phyloP scores from a whole-genome alignment of 1,140 invertebrate genomes.

The Prorops nasuta region DNA sequence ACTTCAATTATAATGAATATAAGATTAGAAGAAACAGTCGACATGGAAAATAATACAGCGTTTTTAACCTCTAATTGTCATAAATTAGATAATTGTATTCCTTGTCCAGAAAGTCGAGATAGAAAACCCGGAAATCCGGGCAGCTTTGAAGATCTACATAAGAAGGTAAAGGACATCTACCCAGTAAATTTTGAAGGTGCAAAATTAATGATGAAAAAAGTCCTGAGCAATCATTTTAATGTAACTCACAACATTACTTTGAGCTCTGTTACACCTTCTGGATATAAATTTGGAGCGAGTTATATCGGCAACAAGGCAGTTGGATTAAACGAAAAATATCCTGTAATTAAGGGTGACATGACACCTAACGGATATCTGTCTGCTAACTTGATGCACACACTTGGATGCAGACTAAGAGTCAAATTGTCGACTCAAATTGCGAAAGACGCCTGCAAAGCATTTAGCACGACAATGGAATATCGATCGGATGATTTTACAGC shows the following conservation, averaged over 20 bases:
- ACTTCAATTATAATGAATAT: no score
- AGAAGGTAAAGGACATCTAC: conserved; percentile 62
- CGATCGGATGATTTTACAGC: conserved; percentile 65
- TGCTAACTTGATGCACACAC: conserved; percentile 72
- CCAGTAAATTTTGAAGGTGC: conserved; percentile 78
- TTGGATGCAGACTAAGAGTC: conserved; percentile 61
- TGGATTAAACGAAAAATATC: conserved; percentile 66
- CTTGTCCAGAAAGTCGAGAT: conserved; percentile 12
- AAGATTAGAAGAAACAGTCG: no score
- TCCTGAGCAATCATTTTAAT: conserved; percentile 76
- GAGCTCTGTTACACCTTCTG: conserved; percentile 64
- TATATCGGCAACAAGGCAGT: conserved; percentile 68
- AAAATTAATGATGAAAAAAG: conserved; percentile 71
- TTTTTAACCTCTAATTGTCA: no score
- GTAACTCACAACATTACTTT: conserved; percentile 68
- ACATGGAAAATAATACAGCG: no score
- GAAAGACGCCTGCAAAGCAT: conserved; percentile 61
- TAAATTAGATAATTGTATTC: no score
- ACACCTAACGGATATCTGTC: conserved; percentile 74
- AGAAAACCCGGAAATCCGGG: conserved; percentile 45
- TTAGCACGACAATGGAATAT: conserved; percentile 64
- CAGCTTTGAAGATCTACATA: conserved; percentile 48
- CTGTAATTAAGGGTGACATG: conserved; percentile 72
- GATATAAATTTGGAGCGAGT: conserved; percentile 79
- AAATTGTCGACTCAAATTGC: conserved; percentile 71